phyloP scores from a whole-genome alignment of 2,797 vertebrate species.

The Hyperoplus immaculatus region DNA sequence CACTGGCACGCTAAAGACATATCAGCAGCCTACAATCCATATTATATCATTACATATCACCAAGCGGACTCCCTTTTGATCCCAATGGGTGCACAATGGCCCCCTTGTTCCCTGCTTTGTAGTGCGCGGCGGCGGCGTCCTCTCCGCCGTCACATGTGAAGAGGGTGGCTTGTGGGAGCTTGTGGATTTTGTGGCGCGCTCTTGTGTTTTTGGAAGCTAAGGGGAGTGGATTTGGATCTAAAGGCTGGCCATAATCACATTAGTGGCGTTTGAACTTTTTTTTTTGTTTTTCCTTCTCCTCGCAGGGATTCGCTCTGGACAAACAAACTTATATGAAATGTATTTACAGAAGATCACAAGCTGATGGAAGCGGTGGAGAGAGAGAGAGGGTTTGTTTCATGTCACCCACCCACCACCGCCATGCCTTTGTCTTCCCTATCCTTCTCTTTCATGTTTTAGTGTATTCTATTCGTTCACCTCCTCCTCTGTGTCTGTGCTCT shows the following conservation, averaged over 20 bases:
- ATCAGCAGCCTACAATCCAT: neutral
- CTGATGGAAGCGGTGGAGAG: conserved; percentile 60
- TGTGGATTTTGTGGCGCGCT: conserved; percentile 55
- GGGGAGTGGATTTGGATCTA: conserved; percentile 73
- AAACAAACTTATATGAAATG: conserved; percentile 76
- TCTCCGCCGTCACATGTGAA: conserved; percentile 47
- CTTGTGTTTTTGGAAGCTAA: conserved; percentile 64
- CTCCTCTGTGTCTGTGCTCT: conserved; percentile 36
- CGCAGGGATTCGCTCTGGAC: conserved; percentile 63
- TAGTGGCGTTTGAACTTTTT: conserved; percentile 79
- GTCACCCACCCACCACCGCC: conserved; percentile 50
- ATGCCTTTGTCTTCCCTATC: conserved; percentile 26
- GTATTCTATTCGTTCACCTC: conserved; percentile 24
- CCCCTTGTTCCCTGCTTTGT: conserved; percentile 48
- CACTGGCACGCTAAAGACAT: neutral
- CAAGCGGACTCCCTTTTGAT: conserved; percentile 56
- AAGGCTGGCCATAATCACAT: conserved; percentile 79
- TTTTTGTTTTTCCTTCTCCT: conserved; percentile 77
- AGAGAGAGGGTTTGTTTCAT: conserved; percentile 67
- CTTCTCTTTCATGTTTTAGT: too few species aligned
- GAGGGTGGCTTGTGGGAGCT: conserved; percentile 21
- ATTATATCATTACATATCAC: conserved; percentile 23
- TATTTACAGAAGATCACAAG: conserved; percentile 72
- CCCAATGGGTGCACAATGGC: conserved; percentile 40
- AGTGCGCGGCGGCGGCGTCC: conserved; percentile 15